Evolutionary conservation across 2,797 vertebrate genomes (phyloP).

Genomic region (Ceryle rudis): DNA sequence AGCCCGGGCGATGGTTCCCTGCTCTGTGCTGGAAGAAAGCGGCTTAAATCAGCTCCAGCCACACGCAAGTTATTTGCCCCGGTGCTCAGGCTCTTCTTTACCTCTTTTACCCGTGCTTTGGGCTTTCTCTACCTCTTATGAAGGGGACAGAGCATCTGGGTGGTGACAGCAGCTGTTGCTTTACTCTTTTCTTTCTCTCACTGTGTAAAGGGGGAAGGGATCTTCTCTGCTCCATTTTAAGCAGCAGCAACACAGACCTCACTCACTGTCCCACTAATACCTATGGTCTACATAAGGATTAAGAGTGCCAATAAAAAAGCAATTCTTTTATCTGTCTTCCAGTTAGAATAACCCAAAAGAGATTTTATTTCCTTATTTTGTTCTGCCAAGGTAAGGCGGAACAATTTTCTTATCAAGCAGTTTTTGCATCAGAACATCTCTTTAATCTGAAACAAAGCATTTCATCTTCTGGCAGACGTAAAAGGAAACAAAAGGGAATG

Average conservation of each 20-base stretch:
- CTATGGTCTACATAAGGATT: neutral
- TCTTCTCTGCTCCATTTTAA: neutral
- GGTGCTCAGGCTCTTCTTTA: neutral
- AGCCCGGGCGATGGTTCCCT: rapidly evolving
- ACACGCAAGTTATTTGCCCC: neutral
- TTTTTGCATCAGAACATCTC: neutral
- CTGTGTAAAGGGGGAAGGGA: neutral
- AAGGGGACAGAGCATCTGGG: neutral
- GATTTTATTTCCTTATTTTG: neutral
- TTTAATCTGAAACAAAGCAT: neutral
- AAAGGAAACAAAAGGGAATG: neutral
- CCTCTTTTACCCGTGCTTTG: neutral
- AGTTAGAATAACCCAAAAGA: neutral
- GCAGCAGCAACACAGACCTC: neutral
- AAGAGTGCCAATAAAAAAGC: neutral
- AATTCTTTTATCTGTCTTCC: neutral
- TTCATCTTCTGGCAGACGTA: neutral
- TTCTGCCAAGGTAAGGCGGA: neutral
- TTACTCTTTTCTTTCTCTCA: neutral
- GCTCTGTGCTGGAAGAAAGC: rapidly evolving
- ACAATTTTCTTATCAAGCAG: neutral
- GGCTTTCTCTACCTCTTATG: neutral
- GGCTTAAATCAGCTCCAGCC: neutral
- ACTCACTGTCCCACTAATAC: neutral
- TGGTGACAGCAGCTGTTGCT: neutral